A percentile compares a stretch with the other conserved stretches of the same genome.
Evolutionary conservation across 2,113 vertebrate genomes (phyloP).

Genomic region (Tiliqua scincoides): DNA sequence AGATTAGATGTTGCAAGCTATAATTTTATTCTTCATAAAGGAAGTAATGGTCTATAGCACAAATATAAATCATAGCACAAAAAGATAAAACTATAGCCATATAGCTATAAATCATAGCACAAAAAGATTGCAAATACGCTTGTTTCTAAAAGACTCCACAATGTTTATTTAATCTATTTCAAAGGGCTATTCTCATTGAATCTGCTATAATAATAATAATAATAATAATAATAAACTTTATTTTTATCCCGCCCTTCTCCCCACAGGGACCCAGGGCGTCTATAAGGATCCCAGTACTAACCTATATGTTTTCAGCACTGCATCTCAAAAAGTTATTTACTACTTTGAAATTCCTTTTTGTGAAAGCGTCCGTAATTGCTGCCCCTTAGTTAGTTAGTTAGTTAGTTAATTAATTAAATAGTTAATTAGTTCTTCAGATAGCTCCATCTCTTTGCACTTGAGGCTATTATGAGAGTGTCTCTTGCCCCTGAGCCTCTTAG

Average conservation of each 20-base stretch:
- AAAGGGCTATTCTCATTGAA: slow-evolving; percentile 6
- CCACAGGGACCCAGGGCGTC: neutral
- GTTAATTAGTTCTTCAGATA: neutral
- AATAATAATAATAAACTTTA: too few species aligned
- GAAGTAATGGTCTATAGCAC: neutral
- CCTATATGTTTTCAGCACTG: neutral
- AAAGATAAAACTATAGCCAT: neutral
- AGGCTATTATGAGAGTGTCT: neutral
- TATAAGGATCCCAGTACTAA: neutral
- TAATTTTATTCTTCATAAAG: slow-evolving; percentile 6
- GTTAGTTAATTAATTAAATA: too few species aligned
- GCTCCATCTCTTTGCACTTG: neutral
- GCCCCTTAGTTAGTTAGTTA: neutral
- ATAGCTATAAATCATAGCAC: neutral
- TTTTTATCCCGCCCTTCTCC: too few species aligned
- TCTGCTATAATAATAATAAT: too few species aligned
- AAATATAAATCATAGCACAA: neutral
- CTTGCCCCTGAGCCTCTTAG: neutral
- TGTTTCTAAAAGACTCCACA: neutral
- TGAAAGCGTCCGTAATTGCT: neutral
- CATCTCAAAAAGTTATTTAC: neutral
- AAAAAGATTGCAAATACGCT: neutral
- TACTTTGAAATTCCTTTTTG: neutral
- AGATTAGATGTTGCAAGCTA: neutral
- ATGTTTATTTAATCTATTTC: neutral